Conservation (phyloP, 1,140 invertebrate genomes). For the Bombus balteatus region DNA sequence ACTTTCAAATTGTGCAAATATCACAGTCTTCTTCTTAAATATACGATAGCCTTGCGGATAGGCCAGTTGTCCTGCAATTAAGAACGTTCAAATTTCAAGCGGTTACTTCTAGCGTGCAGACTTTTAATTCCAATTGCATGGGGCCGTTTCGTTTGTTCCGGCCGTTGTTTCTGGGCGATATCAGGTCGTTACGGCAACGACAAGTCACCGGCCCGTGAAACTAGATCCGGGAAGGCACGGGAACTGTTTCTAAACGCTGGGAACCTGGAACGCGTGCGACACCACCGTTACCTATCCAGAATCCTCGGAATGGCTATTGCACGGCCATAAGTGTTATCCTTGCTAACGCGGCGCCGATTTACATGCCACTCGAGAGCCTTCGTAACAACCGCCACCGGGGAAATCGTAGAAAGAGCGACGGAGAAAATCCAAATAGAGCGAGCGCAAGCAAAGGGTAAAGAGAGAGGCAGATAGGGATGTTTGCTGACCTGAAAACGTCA, state of each 20-base stretch:
- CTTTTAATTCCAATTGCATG: slow-evolving; percentile 41
- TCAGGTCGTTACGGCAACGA: slow-evolving; percentile 47
- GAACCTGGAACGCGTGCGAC: not conserved
- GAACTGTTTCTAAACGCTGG: slow-evolving; percentile 14
- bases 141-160: slow-evolving; percentile 37
- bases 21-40: too few species aligned
- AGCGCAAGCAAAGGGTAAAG: not conserved
- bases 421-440: not conserved
- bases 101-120: slow-evolving; percentile 4
- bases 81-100: slow-evolving; percentile 18
- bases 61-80: not conserved
- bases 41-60: too few species aligned
- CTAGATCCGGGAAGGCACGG: slow-evolving; percentile 35
- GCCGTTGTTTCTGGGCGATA: slow-evolving; percentile 19
- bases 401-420: not conserved
- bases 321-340: slow-evolving; percentile 35
- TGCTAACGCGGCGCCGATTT: slow-evolving; percentile 48
- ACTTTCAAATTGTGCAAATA: too few species aligned
- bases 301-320: slow-evolving; percentile 8
- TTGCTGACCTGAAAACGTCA: slow-evolving; percentile 62
- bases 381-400: not conserved
- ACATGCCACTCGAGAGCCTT: slow-evolving; percentile 50
- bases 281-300: not conserved
- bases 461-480: slow-evolving; percentile 6
- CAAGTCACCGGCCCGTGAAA: slow-evolving; percentile 46